Evolutionary conservation across 2,113 vertebrate species (phyloP), one percentile per base, ranked within the genome.

Genomic region (Taxidea taxus): DNA sequence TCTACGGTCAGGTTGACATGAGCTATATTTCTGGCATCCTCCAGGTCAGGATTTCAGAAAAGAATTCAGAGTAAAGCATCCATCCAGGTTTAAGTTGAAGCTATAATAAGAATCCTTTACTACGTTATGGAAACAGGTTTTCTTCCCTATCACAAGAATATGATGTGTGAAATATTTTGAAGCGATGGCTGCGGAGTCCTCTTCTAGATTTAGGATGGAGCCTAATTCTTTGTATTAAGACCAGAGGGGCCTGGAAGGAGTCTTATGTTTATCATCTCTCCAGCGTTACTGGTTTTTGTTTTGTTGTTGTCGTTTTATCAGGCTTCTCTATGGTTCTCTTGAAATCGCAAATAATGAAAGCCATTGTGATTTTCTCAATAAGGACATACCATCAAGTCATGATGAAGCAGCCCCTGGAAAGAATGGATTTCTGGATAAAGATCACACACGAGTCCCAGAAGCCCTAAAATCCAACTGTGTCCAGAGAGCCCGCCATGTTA

Each of bases 281-380:
- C 49, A 60, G 87, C 58, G 10, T 68, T 62, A 21, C 2, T 1
- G 25, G 39, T 60, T 91, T 56, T 81, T 56, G 75, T 68, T 56
- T 20, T 56, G 25, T 42, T 81, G 16, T 10, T n/a, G 3, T 44
- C 51, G 44, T 87, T 84, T 29, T 13, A 16, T 75, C 44, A 70
- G 74, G 27, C 31, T 85, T 64, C 42, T 34, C 64, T 90, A 37
- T 23, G 20, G 20, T 82, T 91, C 29, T 56, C 64, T 44, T 90
- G 58, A 94, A 95, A 96, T 75, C 47, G 89, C 70, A 78, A 54
- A 95, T 9, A 93, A 64, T 34, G 56, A 87, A 80, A 93, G 6
- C 13, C 54, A 58, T 2, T 95, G 37, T 47, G 44, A 44, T 84
- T 96, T 87, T 34, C 74, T 83, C 25, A 9, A 9, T 78, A 75